Evolutionary conservation across 2,888 invertebrate genomes (phyloP), one percentile per base, ranked within the genome.

Genomic region (Lampropteryx suffumata): DNA sequence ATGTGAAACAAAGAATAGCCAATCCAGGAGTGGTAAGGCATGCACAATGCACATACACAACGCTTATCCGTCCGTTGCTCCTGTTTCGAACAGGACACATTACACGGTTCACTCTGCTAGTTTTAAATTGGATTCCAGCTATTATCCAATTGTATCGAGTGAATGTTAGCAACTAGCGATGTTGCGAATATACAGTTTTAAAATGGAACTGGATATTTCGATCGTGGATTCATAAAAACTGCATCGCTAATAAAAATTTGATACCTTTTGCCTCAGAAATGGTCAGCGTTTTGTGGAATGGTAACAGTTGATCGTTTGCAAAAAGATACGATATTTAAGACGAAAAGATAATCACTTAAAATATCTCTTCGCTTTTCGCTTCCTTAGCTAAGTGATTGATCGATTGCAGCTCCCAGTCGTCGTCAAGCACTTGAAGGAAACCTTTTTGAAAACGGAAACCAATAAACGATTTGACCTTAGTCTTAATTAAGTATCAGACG

Each of bases 41-140:
- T 46, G 41, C n/a, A n/a, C n/a, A 24, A 3, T 11, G 11, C 14
- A 28, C 45, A 37, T 14, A 47, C 30, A n/a, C n/a, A n/a, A n/a
- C n/a, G 14, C 39, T 47, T 37, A 52, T 30, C 29, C 52, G 52
- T 47, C 34, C 47, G 30, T 52, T 53, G 52, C 48, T 53, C 52
- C 52, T 47, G 29, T 35, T 17, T 17, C 49, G n/a, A 37, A 48
- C 48, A 44, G 52, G 32, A 44, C 48, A 44, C 48, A 44, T 48
- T 48, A 34, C 35, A 40, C 52, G 39, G 48, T 24, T 34, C 37
- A 49, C 36, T 44, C 46, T 10, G 41, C 60, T 64, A 59, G 62
- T 58, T 61, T 53, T 61, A 63, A 73, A 74, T 74, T 65, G 71
- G 73, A 72, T 72, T 65, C 65, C 64, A 59, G 66, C 64, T 64